phyloP scores from a whole-genome alignment of 2,888 invertebrate species.

The Oligia latruncula region DNA sequence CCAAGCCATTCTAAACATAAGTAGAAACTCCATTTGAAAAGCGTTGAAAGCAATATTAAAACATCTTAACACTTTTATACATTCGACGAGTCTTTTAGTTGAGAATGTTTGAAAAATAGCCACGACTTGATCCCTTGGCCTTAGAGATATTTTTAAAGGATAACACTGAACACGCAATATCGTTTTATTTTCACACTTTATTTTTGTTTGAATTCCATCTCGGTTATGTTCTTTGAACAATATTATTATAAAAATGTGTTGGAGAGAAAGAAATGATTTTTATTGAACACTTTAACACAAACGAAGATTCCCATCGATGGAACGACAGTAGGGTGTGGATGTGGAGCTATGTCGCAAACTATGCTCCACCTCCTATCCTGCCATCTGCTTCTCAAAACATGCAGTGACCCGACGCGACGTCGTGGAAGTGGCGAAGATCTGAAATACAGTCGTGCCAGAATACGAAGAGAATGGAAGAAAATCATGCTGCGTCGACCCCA shows the following conservation, averaged over 20 bases:
- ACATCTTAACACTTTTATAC: slow-evolving; percentile 26
- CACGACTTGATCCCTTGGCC: slow-evolving; percentile 68
- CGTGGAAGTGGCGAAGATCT: not conserved
- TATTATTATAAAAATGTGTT: slow-evolving; percentile 12
- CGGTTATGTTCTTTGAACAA: slow-evolving; percentile 10
- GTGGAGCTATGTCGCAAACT: not conserved
- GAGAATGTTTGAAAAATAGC: slow-evolving; percentile 72
- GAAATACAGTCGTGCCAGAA: not conserved
- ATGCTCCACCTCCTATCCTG: not conserved
- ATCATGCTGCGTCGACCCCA: not conserved
- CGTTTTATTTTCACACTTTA: slow-evolving; percentile 17
- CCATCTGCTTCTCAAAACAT: not conserved
- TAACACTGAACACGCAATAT: slow-evolving; percentile 23
- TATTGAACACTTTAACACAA: not conserved
- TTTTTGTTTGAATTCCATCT: slow-evolving; percentile 19
- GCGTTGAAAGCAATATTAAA: slow-evolving; percentile 29
- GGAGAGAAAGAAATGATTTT: not conserved
- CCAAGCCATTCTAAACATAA: not conserved
- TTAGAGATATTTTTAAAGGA: slow-evolving; percentile 46
- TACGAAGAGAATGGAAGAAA: too few relatives aligned
- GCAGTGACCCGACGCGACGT: not conserved
- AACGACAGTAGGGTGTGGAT: not conserved
- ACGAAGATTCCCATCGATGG: not conserved
- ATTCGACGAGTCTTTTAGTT: slow-evolving; percentile 45
- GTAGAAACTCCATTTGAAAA: slow-evolving; percentile 8